Percentiles rank a stretch among this genome's conserved stretches.
phyloP scores from a whole-genome alignment of 1,140 invertebrate genomes.

The Trichoplusia ni region DNA sequence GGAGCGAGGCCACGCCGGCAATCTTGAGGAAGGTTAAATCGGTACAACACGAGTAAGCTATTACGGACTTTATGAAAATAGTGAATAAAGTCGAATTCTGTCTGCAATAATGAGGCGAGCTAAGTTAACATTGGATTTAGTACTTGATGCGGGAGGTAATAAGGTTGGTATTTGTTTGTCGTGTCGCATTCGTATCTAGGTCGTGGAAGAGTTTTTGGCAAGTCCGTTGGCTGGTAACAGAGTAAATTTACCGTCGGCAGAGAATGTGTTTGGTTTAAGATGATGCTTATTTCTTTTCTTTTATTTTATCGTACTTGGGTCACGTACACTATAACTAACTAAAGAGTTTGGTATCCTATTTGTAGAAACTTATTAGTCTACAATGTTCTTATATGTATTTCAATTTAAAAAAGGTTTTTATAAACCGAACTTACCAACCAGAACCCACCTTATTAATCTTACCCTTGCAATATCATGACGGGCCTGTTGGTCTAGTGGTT shows the following conservation, averaged over 20 bases:
- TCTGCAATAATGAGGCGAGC: neutral
- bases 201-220: slow-evolving; percentile 13
- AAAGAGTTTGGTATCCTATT: no score
- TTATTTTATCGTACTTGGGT: neutral
- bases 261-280: slow-evolving; percentile 1
- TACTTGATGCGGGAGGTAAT: neutral
- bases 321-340: no score
- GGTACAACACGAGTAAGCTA: slow-evolving; percentile 18
- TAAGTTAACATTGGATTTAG: neutral
- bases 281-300: neutral
- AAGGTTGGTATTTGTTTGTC: slow-evolving; percentile 4
- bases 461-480: no score
- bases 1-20: slow-evolving; percentile 51
- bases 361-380: no score
- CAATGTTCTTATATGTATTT: no score
- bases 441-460: no score
- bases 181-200: neutral
- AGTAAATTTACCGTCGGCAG: neutral
- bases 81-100: slow-evolving; percentile 16
- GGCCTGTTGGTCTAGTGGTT: no score
- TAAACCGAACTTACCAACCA: no score
- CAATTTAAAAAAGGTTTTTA: no score
- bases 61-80: slow-evolving; percentile 17
- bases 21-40: slow-evolving; percentile 54
- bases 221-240: slow-evolving; percentile 3